Evolutionary conservation across 1,140 invertebrate genomes (phyloP).

Genomic region (Gonioctena quinquepunctata): DNA sequence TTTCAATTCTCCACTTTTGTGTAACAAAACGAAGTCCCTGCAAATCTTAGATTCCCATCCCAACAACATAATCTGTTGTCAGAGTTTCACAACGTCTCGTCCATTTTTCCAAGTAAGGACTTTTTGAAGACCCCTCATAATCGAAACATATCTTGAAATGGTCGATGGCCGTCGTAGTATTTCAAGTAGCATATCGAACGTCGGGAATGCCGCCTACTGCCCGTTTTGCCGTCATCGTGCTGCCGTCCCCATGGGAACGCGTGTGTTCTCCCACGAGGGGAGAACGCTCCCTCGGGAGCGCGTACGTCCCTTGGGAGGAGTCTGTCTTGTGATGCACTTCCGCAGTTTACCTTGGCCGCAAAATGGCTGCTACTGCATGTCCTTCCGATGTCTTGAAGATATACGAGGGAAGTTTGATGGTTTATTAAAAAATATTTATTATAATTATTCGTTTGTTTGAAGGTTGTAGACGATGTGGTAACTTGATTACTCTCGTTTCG

Average conservation of each 20-base stretch:
- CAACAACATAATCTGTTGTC: no score
- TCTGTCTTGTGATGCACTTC: slow-evolving; percentile 51
- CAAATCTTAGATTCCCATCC: no score
- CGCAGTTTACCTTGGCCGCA: slow-evolving; percentile 28
- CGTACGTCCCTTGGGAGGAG: slow-evolving; percentile 54
- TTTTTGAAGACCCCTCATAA: background rate
- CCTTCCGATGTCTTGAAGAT: background rate
- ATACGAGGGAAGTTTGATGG: background rate
- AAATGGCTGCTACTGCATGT: slow-evolving; percentile 17
- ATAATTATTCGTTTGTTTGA: no score
- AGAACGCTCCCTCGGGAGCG: slow-evolving; percentile 41
- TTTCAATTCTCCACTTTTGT: no score
- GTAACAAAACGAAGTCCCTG: no score
- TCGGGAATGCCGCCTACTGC: slow-evolving; percentile 42
- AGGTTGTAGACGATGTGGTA: no score
- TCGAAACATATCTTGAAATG: slow-evolving; percentile 13
- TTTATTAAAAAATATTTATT: no score
- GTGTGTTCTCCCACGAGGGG: slow-evolving; percentile 41
- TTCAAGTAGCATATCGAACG: slow-evolving; percentile 37
- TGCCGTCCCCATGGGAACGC: slow-evolving; percentile 58
- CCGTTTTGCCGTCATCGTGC: slow-evolving; percentile 42
- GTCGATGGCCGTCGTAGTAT: slow-evolving; percentile 16
- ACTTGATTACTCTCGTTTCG: no score
- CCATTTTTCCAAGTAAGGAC: no score
- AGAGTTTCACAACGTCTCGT: no score